Percentiles rank a stretch among this genome's conserved stretches.
Conservation (phyloP, 2,113 vertebrate genomes). For the Pterocles gutturalis region DNA sequence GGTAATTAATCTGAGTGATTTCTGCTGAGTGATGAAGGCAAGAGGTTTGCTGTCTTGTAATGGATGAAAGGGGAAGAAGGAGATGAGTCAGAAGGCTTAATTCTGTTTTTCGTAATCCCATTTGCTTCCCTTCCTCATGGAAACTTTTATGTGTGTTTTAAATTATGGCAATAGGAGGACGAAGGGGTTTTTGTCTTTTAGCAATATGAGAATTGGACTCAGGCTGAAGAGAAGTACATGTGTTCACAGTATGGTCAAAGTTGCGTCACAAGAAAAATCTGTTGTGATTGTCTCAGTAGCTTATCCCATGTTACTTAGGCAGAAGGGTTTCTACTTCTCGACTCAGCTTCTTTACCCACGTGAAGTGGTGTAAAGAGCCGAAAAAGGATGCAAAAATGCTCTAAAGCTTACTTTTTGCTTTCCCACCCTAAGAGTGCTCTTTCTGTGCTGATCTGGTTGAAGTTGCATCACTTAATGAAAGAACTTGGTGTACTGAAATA, state of each 20-base stretch:
- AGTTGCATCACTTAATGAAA: neutral
- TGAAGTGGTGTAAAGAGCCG: neutral
- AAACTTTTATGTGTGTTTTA: neutral
- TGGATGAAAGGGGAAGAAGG: neutral
- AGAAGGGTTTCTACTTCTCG: neutral
- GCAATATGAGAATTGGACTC: neutral
- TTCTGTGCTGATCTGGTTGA: neutral
- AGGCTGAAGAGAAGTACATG: neutral
- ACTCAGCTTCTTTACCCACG: neutral
- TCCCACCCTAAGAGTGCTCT: neutral
- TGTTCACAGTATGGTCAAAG: neutral
- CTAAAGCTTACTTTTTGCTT: neutral
- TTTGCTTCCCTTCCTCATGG: neutral
- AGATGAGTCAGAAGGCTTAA: neutral
- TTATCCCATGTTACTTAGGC: neutral
- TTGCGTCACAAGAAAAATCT: fast-evolving
- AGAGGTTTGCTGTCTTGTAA: neutral
- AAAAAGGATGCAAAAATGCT: neutral
- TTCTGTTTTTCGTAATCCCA: neutral
- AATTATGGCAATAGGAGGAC: neutral
- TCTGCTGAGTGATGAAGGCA: neutral
- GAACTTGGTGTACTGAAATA: neutral
- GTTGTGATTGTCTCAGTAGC: neutral
- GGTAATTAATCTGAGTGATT: neutral
- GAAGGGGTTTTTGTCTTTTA: neutral